These are phyloP conservation scores for Brachionus rubens DNA, from an alignment of 1,140 invertebrate species.

Conservation along the genomic window DNA sequence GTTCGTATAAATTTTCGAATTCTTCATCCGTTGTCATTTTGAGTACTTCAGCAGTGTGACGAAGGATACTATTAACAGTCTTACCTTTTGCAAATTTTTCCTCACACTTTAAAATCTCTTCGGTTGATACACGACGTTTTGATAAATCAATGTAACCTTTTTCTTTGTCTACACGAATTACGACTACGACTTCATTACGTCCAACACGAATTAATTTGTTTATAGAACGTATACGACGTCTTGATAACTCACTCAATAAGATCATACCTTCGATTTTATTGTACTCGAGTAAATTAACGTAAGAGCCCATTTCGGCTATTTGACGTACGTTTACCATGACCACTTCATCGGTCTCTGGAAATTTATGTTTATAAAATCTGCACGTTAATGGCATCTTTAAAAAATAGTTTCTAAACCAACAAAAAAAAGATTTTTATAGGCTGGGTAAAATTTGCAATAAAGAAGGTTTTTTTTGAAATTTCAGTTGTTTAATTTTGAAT, in stretches of 20 bases:
- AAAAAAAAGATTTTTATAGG: background rate
- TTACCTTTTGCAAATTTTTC: conserved; percentile 97
- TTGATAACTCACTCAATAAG: conserved; percentile 82
- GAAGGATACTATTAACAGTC: conserved; percentile 86
- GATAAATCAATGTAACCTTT: conserved; percentile 99
- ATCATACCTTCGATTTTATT: conserved; percentile 93
- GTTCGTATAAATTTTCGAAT: conserved; percentile 88
- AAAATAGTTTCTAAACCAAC: conserved; percentile 7
- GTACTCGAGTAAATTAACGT: conserved; percentile 94
- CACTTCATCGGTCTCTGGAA: conserved; percentile 97
- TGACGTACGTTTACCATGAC: conserved; percentile 98
- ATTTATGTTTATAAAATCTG: conserved; percentile 94
- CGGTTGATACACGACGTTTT: conserved; percentile 92
- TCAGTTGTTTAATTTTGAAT: background rate
- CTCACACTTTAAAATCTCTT: conserved; percentile 96
- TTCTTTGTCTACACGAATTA: conserved; percentile 98
- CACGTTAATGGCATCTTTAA: conserved; percentile 84
- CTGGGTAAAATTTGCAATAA: too few species aligned
- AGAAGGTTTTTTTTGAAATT: too few species aligned
- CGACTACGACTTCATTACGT: conserved; percentile 96
- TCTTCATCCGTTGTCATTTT: conserved; percentile 85
- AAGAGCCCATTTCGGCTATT: conserved; percentile 99
- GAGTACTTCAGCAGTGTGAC: conserved; percentile 91
- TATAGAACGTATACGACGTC: conserved; percentile 95
- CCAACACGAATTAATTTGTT: conserved; percentile 98